Evolutionary conservation across 2,888 invertebrate species (phyloP).

Genomic region (Merodon equestris): DNA sequence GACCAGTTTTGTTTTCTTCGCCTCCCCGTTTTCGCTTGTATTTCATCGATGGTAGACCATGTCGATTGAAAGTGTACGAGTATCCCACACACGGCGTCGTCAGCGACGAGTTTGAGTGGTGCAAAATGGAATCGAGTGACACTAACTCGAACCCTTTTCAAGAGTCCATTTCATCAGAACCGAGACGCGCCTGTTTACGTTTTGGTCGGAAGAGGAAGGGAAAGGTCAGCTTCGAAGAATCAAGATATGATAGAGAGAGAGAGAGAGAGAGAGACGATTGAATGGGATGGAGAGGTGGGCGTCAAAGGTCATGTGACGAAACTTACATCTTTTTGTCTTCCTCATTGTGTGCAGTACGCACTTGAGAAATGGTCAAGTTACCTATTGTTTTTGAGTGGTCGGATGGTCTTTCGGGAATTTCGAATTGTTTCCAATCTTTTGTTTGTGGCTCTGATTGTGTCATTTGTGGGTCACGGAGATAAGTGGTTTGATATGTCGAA

Average conservation of each 20-base stretch:
- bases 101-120: slow-evolving; percentile 21
- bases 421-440: no score
- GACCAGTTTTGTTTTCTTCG: slow-evolving; percentile 22
- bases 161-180: slow-evolving; percentile 9
- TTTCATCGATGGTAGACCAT: slow-evolving; percentile 30
- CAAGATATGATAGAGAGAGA: slow-evolving; percentile 19
- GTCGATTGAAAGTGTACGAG: slow-evolving; percentile 31
- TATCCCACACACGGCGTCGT: background rate
- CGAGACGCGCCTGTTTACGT: slow-evolving; percentile 45
- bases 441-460: no score
- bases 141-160: slow-evolving; percentile 47
- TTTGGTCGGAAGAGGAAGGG: background rate
- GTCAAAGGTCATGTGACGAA: slow-evolving; percentile 34
- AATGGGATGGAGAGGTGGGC: slow-evolving; percentile 28
- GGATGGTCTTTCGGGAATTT: background rate
- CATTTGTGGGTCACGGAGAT: no score
- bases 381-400: background rate
- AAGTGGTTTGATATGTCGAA: no score
- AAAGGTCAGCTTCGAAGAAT: background rate
- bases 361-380: slow-evolving; percentile 8
- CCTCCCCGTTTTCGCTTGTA: slow-evolving; percentile 13
- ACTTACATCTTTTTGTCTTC: background rate
- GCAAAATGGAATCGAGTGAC: slow-evolving; percentile 55
- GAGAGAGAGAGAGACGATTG: slow-evolving; percentile 5
- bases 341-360: slow-evolving; percentile 1